Percentiles rank a stretch among this genome's conserved stretches.
Conservation (phyloP, 2,113 vertebrate genomes). For the Stegastes partitus region DNA sequence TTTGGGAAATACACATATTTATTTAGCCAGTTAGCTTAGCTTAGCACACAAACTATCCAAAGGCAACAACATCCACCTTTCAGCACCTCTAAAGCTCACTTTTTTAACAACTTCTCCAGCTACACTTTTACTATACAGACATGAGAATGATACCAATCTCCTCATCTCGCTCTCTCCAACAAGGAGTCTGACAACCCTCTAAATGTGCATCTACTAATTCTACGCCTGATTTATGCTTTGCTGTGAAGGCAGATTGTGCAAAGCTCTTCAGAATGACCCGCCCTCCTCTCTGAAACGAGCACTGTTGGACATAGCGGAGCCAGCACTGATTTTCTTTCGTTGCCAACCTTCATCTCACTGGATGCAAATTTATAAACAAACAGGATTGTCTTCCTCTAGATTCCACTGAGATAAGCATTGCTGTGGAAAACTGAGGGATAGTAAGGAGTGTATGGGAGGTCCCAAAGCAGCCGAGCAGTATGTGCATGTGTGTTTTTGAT, state of each 20-base stretch:
- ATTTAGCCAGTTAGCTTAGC: not conserved
- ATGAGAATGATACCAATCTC: not conserved
- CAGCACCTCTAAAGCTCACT: not conserved
- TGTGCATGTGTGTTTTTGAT: conserved; percentile 5
- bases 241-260: not conserved
- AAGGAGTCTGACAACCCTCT: not conserved
- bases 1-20: not conserved
- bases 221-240: not conserved
- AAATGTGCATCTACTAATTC: not conserved
- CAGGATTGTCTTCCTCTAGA: conserved; percentile 34
- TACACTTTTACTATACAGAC: too few species aligned
- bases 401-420: conserved; percentile 26
- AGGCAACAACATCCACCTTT: not conserved
- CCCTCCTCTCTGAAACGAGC: conserved; percentile 6
- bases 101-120: not conserved
- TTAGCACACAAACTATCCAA: not conserved
- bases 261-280: not conserved
- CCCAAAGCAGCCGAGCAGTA: not conserved
- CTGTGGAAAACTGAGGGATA: conserved; percentile 11
- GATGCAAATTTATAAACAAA: conserved; percentile 32
- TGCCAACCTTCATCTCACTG: conserved; percentile 29
- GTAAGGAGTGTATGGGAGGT: conserved; percentile 21
- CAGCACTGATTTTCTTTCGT: not conserved
- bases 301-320: conserved; percentile 25
- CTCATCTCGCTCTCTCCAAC: not conserved